Evolutionary conservation across 2,113 vertebrate species (phyloP), one percentile per base, ranked within the genome.

Genomic region (Peromyscus leucopus): DNA sequence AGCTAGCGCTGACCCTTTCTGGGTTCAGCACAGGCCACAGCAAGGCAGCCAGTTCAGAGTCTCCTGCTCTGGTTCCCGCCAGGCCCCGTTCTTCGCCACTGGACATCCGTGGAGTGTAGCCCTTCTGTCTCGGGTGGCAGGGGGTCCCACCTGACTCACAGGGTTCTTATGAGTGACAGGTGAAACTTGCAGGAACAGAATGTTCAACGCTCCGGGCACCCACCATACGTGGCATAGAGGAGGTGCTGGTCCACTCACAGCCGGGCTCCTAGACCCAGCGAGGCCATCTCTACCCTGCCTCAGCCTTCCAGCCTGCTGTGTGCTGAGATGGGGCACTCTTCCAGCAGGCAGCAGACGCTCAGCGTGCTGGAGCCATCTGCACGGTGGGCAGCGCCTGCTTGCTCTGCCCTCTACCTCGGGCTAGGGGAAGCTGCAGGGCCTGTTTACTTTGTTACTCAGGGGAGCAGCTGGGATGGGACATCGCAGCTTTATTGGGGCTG

Each of bases 371-470:
- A 22, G 36, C 46, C 12, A 21, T 21, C 13, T 9, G 0, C 76
- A 22, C 0, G 0, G 24, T 6, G 2, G 83, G n/a, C 74, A 33
- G 63, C 17, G 0, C 71, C 93, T 86, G 91, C 59, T 86, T 59
- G 1, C 61, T 51, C 82, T 28, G 75, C 46, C 36, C 0, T 6
- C 63, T 85, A 7, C 87, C 91, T 59, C 1, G 19, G 91, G 48
- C 55, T 1, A 22, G 36, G 84, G 87, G 39, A 67, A 31, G 59
- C 93, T 10, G 0, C 0, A 5, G 22, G 0, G 2, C 85, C 96
- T 98, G 94, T 97, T 97, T 97, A 97, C 79, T 96, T 96, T 97
- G 94, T 98, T 97, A 94, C 94, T 98, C 95, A 95, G 94, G 48
- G 0, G 2, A 96, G 86, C 97, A 97, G 96, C 97, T 96, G 97